phyloP scores from a whole-genome alignment of 2,113 vertebrate species.

The Craseonycteris thonglongyai region DNA sequence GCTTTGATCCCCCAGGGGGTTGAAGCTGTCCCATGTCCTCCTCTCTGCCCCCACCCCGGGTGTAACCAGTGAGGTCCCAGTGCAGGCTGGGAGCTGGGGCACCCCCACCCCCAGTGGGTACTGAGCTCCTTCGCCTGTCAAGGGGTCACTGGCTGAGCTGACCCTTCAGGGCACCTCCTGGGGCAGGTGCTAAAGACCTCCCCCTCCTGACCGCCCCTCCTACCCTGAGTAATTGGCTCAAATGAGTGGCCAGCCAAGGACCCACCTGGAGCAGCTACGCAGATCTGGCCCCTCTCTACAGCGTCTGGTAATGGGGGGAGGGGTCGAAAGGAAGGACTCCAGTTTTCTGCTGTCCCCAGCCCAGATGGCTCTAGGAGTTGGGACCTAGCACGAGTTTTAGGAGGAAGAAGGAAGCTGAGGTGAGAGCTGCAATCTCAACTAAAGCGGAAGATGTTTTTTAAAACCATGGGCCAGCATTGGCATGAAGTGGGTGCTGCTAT shows the following conservation, averaged over 20 bases:
- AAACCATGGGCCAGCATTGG: too few relatives aligned
- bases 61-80: not conserved
- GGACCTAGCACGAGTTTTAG: not conserved
- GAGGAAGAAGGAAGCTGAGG: not conserved
- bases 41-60: not conserved
- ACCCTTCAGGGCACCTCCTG: not conserved
- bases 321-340: not conserved
- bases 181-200: not conserved
- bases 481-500: not conserved
- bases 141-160: not conserved
- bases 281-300: not conserved
- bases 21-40: not conserved
- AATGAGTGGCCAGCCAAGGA: not conserved
- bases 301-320: not conserved
- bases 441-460: not conserved
- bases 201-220: not conserved
- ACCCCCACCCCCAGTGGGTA: not conserved
- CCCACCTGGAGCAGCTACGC: too few relatives aligned
- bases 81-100: not conserved
- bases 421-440: not conserved
- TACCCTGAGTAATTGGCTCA: too few relatives aligned
- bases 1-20: not conserved
- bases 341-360: not conserved
- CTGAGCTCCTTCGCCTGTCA: not conserved
- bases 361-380: not conserved